phyloP scores from a whole-genome alignment of 2,113 vertebrate species.

The Drymodes brunneopygia region DNA sequence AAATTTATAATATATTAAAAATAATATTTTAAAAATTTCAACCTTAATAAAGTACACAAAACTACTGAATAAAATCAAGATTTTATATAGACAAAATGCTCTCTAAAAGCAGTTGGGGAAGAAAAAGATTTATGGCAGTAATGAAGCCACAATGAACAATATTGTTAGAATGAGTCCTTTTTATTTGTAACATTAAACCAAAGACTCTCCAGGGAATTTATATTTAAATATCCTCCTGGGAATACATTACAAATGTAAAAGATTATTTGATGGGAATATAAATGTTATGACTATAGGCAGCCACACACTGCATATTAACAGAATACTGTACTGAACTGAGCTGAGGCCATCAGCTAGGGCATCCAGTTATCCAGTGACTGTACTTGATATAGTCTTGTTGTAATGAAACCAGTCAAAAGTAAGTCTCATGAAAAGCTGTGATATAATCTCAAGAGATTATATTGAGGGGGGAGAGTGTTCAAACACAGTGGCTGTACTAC shows the following conservation, averaged over 20 bases:
- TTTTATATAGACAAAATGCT: neutral
- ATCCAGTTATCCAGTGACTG: neutral
- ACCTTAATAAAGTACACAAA: neutral
- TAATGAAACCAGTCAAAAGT: neutral
- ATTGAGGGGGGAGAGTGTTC: neutral
- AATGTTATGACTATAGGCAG: neutral
- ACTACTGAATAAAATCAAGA: neutral
- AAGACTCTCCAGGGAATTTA: neutral
- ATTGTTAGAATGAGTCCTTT: neutral
- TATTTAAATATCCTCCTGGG: neutral
- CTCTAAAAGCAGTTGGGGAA: neutral
- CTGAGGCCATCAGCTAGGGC: neutral
- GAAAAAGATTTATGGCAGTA: neutral
- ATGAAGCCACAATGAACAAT: neutral
- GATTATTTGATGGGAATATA: neutral
- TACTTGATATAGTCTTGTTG: neutral
- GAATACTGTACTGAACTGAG: neutral
- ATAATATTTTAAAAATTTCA: neutral
- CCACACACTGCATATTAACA: neutral
- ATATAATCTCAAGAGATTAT: neutral
- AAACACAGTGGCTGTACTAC: neutral
- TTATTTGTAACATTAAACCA: neutral
- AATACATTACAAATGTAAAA: neutral
- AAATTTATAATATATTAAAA: neutral
- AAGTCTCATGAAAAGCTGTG: neutral